Conservation (phyloP, 2,888 invertebrate genomes). For the Erannis defoliaria region DNA sequence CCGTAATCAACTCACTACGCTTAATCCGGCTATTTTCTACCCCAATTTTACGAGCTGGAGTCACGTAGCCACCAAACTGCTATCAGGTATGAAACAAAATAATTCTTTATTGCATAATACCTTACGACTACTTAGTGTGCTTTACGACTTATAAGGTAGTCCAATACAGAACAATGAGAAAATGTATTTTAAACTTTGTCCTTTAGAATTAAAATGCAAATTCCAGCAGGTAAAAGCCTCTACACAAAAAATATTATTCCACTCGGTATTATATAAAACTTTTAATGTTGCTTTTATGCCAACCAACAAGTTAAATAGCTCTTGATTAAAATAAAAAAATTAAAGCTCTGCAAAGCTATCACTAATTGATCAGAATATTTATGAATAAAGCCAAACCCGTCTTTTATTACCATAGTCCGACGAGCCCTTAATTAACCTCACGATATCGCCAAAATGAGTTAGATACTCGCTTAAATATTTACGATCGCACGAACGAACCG, state of each 20-base stretch:
- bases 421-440: conserved; percentile 55
- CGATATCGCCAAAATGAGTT: conserved; percentile 59
- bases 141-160: conserved; percentile 18
- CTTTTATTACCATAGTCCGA: conserved; percentile 39
- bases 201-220: conserved; percentile 34
- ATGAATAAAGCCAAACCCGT: conserved; percentile 27
- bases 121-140: not conserved
- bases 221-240: conserved; percentile 28
- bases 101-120: conserved; percentile 11
- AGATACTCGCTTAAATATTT: conserved; percentile 61
- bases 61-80: conserved; percentile 93
- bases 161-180: conserved; percentile 28
- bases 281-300: conserved; percentile 24
- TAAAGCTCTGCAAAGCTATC: conserved; percentile 12
- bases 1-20: conserved; percentile 91
- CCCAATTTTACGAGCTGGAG: conserved; percentile 95
- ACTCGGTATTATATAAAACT: conserved; percentile 25
- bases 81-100: conserved; percentile 88
- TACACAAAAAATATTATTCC: conserved; percentile 32
- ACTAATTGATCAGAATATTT: conserved; percentile 34
- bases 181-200: conserved; percentile 28
- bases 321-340: conserved; percentile 18
- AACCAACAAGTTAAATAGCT: conserved; percentile 25
- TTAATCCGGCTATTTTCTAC: conserved; percentile 95
- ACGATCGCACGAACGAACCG: conserved; percentile 55